These are phyloP conservation scores for Aradus depressus DNA, from an alignment of 2,888 invertebrate species.

Conservation along the genomic window DNA sequence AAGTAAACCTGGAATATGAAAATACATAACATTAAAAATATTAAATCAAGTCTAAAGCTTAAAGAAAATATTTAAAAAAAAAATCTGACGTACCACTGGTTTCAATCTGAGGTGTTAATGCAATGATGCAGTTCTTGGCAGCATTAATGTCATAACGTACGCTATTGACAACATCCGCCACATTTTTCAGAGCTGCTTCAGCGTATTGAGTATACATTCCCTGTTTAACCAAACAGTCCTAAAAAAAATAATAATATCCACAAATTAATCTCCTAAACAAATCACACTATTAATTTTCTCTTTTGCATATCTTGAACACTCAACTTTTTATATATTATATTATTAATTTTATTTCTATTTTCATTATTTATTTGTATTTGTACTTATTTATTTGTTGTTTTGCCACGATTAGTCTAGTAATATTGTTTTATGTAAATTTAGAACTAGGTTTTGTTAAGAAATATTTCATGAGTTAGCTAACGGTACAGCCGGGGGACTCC, in stretches of 20 bases:
- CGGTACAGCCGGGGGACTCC: too few relatives aligned
- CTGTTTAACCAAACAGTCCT: constrained; percentile 80
- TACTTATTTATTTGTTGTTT: too few relatives aligned
- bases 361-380: neutral
- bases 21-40: neutral
- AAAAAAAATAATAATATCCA: constrained; percentile 4
- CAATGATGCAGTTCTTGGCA: constrained; percentile 49
- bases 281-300: too few relatives aligned
- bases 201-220: constrained; percentile 75
- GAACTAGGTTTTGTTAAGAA: too few relatives aligned
- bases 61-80: neutral
- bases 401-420: too few relatives aligned
- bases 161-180: constrained; percentile 56
- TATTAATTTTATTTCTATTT: neutral
- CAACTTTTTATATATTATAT: constrained; percentile 6
- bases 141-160: constrained; percentile 49
- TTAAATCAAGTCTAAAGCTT: neutral
- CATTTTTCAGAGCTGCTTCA: constrained; percentile 58
- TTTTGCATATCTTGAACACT: neutral
- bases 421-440: too few relatives aligned
- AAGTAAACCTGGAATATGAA: constrained; percentile 30
- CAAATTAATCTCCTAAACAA: neutral
- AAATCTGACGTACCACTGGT: constrained; percentile 31
- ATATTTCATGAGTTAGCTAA: too few relatives aligned
- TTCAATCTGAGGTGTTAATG: constrained; percentile 42